Evolutionary conservation across 1,140 invertebrate species (phyloP), one percentile per base, ranked within the genome.

Genomic region (Heliconius himera): DNA sequence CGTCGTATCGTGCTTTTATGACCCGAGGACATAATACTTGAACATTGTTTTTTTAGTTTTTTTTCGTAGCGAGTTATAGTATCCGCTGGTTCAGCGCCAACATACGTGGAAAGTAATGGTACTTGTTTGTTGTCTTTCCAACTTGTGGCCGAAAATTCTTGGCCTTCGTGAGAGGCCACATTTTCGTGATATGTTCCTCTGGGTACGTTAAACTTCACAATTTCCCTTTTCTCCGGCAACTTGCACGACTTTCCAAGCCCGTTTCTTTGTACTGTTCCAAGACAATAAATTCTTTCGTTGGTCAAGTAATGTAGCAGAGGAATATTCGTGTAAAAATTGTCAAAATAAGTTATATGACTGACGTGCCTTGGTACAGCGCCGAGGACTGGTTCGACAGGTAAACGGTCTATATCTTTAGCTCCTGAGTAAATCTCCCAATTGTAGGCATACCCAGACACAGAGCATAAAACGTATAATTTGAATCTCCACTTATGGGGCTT

Each of bases 361-460:
- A 81, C 76, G 4, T 77, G 74, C 74, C 80, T 81, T 83, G 79
- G 81, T 74, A 88, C 84, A 77, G 80, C 82, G 82, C 85, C 87
- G 74, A 87, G 82, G 79, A 85, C 83, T 81, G 84, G 81, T 87
- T 87, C 82, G 73, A 78, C 85, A 79, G 84, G 83, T 80, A 85
- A 85, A 76, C 79, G 74, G 70, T 85, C 82, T n/a, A 84, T 89
- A 78, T 89, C 76, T 70, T 89, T 80, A 83, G 82, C 79, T 87
- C 90, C 89, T 56, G 87, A 87, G 83, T 94, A 94, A 79, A 94
- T 87, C 81, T 93, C 91, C 5, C 0, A 41, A 8, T 88, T 90
- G 81, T 93, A 88, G 60, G 60, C 60, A 70, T 70, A 70, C 22
- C 91, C 93, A 86, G 82, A 88, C 51, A 84, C 71, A 79, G 82